A percentile compares a stretch with the other conserved stretches of the same genome.
Conservation (phyloP, 2,888 invertebrate species). For the Apamea epomidion region DNA sequence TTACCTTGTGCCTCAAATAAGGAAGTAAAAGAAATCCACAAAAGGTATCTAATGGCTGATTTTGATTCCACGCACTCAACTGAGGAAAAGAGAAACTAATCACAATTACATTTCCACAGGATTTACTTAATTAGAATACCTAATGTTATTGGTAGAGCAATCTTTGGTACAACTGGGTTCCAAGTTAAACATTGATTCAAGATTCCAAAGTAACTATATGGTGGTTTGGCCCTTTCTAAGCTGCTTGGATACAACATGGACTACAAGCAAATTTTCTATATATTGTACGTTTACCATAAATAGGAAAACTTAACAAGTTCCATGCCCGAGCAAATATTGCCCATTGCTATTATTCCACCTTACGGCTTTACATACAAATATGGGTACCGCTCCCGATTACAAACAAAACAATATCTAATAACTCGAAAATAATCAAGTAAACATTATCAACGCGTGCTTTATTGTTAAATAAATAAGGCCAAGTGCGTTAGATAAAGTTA, state of each 20-base stretch:
- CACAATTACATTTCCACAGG: background rate
- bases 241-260: background rate
- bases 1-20: conserved; percentile 9
- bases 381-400: conserved; percentile 44
- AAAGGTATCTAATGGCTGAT: background rate
- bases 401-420: conserved; percentile 58
- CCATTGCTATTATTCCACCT: conserved; percentile 38
- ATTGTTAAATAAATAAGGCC: conserved; percentile 77
- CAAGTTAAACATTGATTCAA: background rate
- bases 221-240: conserved; percentile 8
- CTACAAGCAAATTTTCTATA: conserved; percentile 12
- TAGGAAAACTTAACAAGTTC: conserved; percentile 31
- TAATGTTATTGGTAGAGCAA: background rate
- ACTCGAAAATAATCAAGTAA: conserved; percentile 63
- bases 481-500: conserved; percentile 77
- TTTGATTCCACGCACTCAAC: conserved; percentile 10
- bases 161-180: background rate
- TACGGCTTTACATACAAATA: conserved; percentile 42
- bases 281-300: conserved; percentile 32
- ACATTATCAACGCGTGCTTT: conserved; percentile 72
- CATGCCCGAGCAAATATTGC: conserved; percentile 17
- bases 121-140: conserved; percentile 4
- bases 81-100: background rate
- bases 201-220: background rate
- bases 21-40: conserved; percentile 23